Base-by-base conservation (phyloP, 2,113 vertebrate species). In the Atlantisia rogersi region DNA sequence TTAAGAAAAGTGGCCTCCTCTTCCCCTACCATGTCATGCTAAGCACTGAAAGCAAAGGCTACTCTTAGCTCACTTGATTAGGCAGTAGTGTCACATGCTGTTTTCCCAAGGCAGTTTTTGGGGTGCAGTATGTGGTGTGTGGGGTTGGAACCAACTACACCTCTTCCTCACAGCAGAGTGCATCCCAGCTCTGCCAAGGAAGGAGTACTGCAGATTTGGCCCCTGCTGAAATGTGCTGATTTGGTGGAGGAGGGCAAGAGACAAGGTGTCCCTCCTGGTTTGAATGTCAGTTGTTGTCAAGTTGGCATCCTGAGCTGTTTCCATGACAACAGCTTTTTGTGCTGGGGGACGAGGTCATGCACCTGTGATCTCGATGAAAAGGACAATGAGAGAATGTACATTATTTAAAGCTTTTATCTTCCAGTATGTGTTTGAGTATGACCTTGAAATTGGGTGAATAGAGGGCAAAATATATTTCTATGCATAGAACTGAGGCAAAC, bases 221-320 rank as follows among this genome's bases (percentile, higher is more conserved):
- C 95, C 65, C 29, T 21, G 28, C 67, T 88, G 46, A 67, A 86
- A 56, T 18, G 28, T 2, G 4, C 14, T 26, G 56, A 9, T 93
- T 78, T 65, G 60, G 22, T 62, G 88, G 46, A 56, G 37, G 85
- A 86, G 62, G 78, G 94, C 80, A 56, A 70, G 74, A 90, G 62
- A 86, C 86, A 91, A 97, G 95, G 80, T 85, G 96, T 97, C 97
- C 97, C 97, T 97, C 93, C 94, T 91, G 96, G 95, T 97, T 98
- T 98, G 97, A 98, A 98, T 97, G 97, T 98, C 97, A 97, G 97
- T 98, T 97, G 94, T 96, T 97, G 97, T 98, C 95, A 96, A 82
- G 92, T 95, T 97, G 96, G 97, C 97, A 96, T 97, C 94, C 59
- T 74, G 77, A 44, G 59, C 95, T 77, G 97, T 98, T 98, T 94